These are phyloP conservation scores for Panthera leo DNA, from an alignment of 2,113 vertebrate genomes.

Conservation along the genomic window DNA sequence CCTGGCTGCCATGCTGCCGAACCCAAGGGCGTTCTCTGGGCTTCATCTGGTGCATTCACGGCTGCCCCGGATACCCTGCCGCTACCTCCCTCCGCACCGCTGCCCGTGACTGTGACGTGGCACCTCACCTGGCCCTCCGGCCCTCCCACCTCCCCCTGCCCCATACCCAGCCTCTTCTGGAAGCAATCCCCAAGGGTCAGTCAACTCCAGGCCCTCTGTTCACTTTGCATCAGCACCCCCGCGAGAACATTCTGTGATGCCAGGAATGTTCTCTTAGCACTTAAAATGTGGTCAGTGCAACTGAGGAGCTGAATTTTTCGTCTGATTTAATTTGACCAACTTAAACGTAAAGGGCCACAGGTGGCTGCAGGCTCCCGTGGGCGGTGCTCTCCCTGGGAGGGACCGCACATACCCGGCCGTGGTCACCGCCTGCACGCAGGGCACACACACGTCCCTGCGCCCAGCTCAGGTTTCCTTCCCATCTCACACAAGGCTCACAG, in stretches of 20 bases:
- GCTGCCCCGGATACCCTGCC: background rate
- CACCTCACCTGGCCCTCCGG: background rate
- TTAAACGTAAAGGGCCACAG: background rate
- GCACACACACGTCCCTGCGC: background rate
- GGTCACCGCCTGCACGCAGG: background rate
- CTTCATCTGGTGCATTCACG: background rate
- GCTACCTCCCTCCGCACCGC: too few species aligned
- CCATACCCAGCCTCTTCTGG: background rate
- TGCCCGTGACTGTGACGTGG: too few species aligned
- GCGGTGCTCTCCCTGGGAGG: background rate
- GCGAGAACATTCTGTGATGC: background rate
- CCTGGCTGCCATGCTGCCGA: background rate
- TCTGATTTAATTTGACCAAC: background rate
- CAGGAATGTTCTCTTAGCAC: background rate
- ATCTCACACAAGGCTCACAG: background rate
- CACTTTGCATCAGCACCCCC: background rate
- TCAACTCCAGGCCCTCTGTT: background rate
- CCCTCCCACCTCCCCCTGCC: background rate
- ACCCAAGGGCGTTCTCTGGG: background rate
- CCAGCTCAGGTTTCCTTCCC: background rate
- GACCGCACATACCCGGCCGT: fast-evolving
- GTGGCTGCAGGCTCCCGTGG: background rate
- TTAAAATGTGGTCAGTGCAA: background rate
- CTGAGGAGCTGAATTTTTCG: background rate
- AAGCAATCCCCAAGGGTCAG: background rate